Base-by-base conservation (phyloP, 2,888 invertebrate genomes). In the Atethmia centrago region DNA sequence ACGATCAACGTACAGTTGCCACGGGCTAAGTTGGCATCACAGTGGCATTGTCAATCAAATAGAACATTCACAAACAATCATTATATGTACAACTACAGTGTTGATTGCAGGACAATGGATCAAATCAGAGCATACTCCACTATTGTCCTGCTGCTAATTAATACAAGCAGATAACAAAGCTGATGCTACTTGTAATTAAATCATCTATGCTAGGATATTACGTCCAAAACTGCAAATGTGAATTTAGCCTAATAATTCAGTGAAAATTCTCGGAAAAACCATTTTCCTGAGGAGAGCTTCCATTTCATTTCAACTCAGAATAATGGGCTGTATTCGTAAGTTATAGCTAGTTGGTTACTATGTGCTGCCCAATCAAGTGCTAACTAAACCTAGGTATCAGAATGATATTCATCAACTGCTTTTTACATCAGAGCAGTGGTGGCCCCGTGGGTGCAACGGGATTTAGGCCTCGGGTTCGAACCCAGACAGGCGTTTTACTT, bases 91-190 rank as follows among this genome's bases (percentile, higher is more conserved):
- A 49, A 21, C 14, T 25, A 42, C 45, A 25, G 19, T 63, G 69
- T 53, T 82, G 63, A 79, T 75, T 69, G 64, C 36, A 28, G 58
- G 55, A 82, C 81, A 84, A 82, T 75, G 25, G 71, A 56, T 68
- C 80, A 81, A 81, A 81, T 80, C 71, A 75, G 58, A 51, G 16
- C 64, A 80, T 65, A 49, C 42, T 64, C n/a, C 59, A 51, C 67
- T 82, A 81, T 84, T 81, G 76, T 81, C 25, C 31, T 5, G 12
- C 2, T 58, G 36, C 75, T 84, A 84, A 82, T 84, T 82, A 82
- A 71, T 81, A 67, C 84, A 79, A 64, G 63, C 58, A 64, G 10
- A 59, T 51, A 51, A 55, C 66, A 58, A 62, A 62, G 59, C 59
- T 47, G 3, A 12, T 53, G 31, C 14, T 51, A 49, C 5, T 63